Conservation (phyloP, 2,888 invertebrate species). For the Hirtodrosophila duncani region DNA sequence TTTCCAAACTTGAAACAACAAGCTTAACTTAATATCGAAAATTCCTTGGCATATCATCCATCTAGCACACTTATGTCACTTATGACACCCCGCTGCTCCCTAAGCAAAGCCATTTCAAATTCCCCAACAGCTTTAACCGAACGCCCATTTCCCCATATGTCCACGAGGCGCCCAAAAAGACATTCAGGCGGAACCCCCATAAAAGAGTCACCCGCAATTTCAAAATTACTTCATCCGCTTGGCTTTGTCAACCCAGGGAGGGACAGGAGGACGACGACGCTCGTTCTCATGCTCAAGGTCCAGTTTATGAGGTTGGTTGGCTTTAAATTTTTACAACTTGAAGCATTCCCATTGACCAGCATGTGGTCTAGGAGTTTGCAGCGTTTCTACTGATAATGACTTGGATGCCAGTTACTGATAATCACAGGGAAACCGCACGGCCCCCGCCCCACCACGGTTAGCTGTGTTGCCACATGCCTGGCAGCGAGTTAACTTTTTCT, state of each 20-base stretch:
- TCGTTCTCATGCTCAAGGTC: slow-evolving; percentile 13
- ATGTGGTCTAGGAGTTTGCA: slow-evolving; percentile 29
- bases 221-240: too few species aligned
- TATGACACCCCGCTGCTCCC: too few species aligned
- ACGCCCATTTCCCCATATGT: not conserved
- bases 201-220: slow-evolving; percentile 18
- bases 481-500: slow-evolving; percentile 58
- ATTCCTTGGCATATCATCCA: too few species aligned
- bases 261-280: too few species aligned
- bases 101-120: not conserved
- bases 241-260: too few species aligned
- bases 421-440: slow-evolving; percentile 32
- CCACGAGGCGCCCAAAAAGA: slow-evolving; percentile 5
- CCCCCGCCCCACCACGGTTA: slow-evolving; percentile 7
- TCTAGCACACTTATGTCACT: too few species aligned
- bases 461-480: slow-evolving; percentile 28
- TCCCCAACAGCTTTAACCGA: not conserved
- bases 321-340: slow-evolving; percentile 60
- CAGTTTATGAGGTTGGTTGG: slow-evolving; percentile 59
- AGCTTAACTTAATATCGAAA: too few species aligned
- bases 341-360: slow-evolving; percentile 50
- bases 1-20: too few species aligned
- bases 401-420: slow-evolving; percentile 33
- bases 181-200: slow-evolving; percentile 23
- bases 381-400: slow-evolving; percentile 41